These are phyloP conservation scores for Catostylus mosaicus DNA, from an alignment of 30 jellyfish, hydroid and myxozoan genomes.

Conservation along the genomic window DNA sequence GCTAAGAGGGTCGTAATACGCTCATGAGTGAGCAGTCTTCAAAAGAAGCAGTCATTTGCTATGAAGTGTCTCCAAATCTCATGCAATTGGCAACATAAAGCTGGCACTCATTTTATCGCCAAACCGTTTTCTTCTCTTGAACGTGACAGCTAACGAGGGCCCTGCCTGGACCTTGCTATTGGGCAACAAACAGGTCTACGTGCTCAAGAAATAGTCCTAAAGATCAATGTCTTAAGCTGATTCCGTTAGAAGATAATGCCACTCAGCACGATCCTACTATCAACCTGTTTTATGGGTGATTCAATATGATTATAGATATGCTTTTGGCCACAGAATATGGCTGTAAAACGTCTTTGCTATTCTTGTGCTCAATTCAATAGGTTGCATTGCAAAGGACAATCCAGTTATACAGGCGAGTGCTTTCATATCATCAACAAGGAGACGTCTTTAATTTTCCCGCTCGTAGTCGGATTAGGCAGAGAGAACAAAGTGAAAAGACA, in stretches of 20 bases:
- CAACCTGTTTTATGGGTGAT: conserved; percentile 3
- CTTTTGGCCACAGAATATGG: neutral
- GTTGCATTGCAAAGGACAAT: conserved; percentile 7
- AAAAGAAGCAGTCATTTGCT: too few relatives aligned
- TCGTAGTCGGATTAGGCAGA: conserved; percentile 26
- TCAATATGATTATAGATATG: neutral
- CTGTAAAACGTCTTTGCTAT: neutral
- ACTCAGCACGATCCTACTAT: neutral
- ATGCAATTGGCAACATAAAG: too few relatives aligned
- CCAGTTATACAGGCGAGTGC: conserved; percentile 50
- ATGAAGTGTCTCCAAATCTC: too few relatives aligned
- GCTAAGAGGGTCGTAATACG: too few relatives aligned
- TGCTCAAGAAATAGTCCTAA: neutral
- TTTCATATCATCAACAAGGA: neutral
- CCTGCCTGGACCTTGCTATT: too few relatives aligned
- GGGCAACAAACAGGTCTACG: too few relatives aligned
- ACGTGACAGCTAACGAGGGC: too few relatives aligned
- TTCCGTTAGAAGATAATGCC: neutral
- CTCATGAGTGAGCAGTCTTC: too few relatives aligned
- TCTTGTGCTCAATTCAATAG: neutral
- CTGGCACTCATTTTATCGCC: too few relatives aligned
- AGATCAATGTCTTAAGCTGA: conserved; percentile 1
- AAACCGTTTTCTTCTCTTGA: too few relatives aligned
- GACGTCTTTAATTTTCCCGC: conserved; percentile 35
- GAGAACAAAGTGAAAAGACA: neutral